phyloP scores from a whole-genome alignment of 2,888 invertebrate genomes.

The Frankliniella intonsa region DNA sequence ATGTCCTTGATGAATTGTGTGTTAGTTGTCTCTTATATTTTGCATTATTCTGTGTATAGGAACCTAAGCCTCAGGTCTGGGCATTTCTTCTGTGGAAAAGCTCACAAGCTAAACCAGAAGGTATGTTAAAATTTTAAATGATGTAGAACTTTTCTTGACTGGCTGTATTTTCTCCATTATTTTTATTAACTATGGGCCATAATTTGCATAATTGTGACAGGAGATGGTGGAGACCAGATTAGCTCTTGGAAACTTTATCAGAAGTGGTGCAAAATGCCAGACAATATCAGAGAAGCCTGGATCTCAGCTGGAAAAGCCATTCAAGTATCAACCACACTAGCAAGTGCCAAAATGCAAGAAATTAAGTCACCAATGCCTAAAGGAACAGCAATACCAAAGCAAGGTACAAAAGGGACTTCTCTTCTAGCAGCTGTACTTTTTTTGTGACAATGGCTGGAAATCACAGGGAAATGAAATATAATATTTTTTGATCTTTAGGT shows the following conservation, averaged over 20 bases:
- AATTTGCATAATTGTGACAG: constrained; percentile 26
- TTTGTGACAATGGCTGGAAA: no score
- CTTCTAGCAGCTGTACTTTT: no score
- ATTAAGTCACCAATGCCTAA: constrained; percentile 40
- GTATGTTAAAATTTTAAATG: constrained; percentile 26
- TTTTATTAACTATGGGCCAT: background rate
- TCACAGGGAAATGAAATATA: no score
- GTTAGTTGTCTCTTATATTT: background rate
- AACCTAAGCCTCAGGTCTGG: constrained; percentile 79
- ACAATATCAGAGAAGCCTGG: constrained; percentile 69
- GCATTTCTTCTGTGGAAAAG: constrained; percentile 76
- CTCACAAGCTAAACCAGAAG: constrained; percentile 39
- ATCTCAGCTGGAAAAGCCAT: constrained; percentile 72
- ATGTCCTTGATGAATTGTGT: background rate
- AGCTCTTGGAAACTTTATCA: constrained; percentile 74
- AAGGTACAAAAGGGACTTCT: background rate
- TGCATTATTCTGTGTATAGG: constrained; percentile 48
- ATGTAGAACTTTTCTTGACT: background rate
- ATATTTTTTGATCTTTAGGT: background rate
- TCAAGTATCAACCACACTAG: constrained; percentile 63
- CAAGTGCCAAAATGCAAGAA: constrained; percentile 62
- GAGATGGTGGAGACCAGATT: constrained; percentile 31
- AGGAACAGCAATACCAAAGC: background rate
- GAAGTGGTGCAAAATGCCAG: constrained; percentile 76
- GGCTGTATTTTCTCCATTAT: background rate